Percentiles rank a stretch among this genome's conserved stretches.
phyloP scores from a whole-genome alignment of 2,113 vertebrate genomes.

The Elaphurus davidianus region DNA sequence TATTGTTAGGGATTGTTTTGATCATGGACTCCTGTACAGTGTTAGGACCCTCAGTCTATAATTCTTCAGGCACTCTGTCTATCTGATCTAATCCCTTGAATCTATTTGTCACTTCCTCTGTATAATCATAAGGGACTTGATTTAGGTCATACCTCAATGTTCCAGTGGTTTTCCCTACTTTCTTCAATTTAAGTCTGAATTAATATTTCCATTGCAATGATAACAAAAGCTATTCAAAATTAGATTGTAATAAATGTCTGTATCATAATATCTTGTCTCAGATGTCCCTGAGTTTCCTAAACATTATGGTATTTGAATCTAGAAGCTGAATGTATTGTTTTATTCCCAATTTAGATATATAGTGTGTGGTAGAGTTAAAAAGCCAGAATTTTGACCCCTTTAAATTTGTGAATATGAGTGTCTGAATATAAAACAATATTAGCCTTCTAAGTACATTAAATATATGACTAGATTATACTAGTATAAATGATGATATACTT shows the following conservation, averaged over 20 bases:
- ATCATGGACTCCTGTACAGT: background rate
- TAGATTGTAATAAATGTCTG: background rate
- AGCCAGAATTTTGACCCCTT: background rate
- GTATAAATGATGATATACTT: background rate
- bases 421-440: background rate
- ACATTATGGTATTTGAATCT: background rate
- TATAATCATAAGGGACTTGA: background rate
- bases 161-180: background rate
- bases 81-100: background rate
- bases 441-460: background rate
- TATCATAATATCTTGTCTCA: background rate
- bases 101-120: background rate
- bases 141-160: background rate
- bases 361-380: background rate
- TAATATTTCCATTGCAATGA: background rate
- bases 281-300: background rate
- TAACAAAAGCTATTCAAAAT: background rate
- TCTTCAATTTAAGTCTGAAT: background rate
- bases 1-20: background rate
- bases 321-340: background rate
- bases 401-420: background rate
- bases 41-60: background rate
- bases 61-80: background rate
- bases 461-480: background rate
- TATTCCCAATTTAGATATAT: background rate